These are phyloP conservation scores for Clarias macrocephalus DNA, from an alignment of 2,113 vertebrate species.

Conservation along the genomic window DNA sequence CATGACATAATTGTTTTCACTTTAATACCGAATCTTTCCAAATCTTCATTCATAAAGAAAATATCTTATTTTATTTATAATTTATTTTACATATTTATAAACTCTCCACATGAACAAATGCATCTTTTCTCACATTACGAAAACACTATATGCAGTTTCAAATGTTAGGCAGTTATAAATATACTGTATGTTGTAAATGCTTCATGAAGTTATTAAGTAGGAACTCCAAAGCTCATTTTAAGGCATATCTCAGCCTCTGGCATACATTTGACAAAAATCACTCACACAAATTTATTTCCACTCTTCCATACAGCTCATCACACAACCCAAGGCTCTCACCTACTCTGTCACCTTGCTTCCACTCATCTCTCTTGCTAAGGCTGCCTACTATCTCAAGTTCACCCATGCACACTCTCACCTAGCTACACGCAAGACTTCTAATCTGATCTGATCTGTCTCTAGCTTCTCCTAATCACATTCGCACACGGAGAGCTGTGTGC, in stretches of 20 bases:
- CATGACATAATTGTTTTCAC: conserved; percentile 38
- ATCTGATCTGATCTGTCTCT: conserved; percentile 52
- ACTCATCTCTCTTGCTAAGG: conserved; percentile 42
- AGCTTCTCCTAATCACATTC: conserved; percentile 71
- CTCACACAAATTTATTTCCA: conserved; percentile 7
- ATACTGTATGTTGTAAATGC: conserved; percentile 4
- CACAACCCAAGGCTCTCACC: conserved; percentile 23
- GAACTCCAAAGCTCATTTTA: not conserved
- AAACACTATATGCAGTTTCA: not conserved
- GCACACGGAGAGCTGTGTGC: conserved; percentile 71
- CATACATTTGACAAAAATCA: conserved; percentile 35
- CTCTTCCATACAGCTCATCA: conserved; percentile 6
- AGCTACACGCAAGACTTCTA: conserved; percentile 34
- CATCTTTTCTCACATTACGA: not conserved
- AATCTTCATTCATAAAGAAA: not conserved
- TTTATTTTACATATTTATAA: not conserved
- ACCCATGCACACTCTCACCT: conserved; percentile 47
- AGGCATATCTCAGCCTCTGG: conserved; percentile 18
- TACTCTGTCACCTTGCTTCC: conserved; percentile 47
- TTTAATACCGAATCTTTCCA: conserved; percentile 2
- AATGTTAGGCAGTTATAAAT: not conserved
- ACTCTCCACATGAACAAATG: not conserved
- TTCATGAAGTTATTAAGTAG: conserved; percentile 31
- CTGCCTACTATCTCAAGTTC: conserved; percentile 34
- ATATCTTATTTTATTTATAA: not conserved